A percentile compares a stretch with the other conserved stretches of the same genome.
phyloP scores from a whole-genome alignment of 2,113 vertebrate genomes.

The Osmerus mordax region DNA sequence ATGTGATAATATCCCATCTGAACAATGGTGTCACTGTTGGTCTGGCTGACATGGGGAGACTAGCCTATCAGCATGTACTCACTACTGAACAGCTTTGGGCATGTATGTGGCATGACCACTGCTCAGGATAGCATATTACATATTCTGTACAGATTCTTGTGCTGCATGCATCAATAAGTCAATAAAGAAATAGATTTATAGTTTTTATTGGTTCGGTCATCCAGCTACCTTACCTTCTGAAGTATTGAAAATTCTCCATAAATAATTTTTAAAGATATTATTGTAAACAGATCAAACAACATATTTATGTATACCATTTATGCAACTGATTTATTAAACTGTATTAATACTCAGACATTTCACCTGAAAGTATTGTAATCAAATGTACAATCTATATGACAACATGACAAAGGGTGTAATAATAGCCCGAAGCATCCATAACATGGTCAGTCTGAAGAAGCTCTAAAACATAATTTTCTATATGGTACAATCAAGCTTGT shows the following conservation, averaged over 20 bases:
- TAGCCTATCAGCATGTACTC: neutral
- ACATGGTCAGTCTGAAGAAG: slow-evolving; percentile 40
- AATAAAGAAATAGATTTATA: slow-evolving; percentile 56
- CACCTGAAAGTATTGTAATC: neutral
- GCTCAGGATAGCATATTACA: too few relatives aligned
- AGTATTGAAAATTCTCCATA: slow-evolving; percentile 62
- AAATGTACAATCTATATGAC: slow-evolving; percentile 26
- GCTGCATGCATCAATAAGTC: slow-evolving; percentile 48
- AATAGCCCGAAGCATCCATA: slow-evolving; percentile 69
- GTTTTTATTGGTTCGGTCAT: slow-evolving; percentile 72
- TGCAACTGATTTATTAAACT: too few relatives aligned
- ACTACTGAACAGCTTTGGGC: neutral
- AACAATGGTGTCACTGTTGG: slow-evolving; percentile 1
- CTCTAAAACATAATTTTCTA: slow-evolving; percentile 45
- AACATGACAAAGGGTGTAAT: slow-evolving; percentile 70
- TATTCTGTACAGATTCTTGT: neutral
- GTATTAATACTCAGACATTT: neutral
- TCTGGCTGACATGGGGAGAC: neutral
- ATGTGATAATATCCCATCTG: neutral
- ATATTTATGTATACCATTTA: too few relatives aligned
- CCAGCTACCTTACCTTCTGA: slow-evolving; percentile 71
- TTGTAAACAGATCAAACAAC: slow-evolving; percentile 38
- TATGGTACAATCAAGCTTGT: slow-evolving; percentile 73
- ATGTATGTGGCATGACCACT: too few relatives aligned
- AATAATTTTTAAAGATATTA: slow-evolving; percentile 43